Conservation (phyloP, 2,797 vertebrate genomes). For the Leuciscus waleckii region DNA sequence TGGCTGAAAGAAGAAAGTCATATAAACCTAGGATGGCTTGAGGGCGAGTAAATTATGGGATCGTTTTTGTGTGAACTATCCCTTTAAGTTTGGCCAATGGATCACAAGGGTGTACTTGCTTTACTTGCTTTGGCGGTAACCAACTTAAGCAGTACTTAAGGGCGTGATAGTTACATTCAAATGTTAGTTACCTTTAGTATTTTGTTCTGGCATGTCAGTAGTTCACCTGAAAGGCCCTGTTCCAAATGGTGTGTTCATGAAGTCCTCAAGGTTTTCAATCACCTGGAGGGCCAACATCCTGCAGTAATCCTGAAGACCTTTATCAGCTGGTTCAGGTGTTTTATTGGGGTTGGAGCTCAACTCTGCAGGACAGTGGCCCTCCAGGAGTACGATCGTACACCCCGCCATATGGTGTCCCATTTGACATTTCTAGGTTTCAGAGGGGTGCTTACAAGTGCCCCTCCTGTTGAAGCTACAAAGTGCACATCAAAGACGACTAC, state of each 20-base stretch:
- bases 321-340: neutral
- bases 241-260: neutral
- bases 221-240: neutral
- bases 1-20: too few species aligned
- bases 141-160: neutral
- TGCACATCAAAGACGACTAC: neutral
- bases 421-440: conserved; percentile 5
- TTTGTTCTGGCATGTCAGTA: neutral
- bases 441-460: neutral
- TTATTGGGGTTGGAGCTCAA: neutral
- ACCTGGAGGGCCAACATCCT: neutral
- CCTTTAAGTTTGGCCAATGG: neutral
- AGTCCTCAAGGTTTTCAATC: neutral
- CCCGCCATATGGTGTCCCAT: neutral
- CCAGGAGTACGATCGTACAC: neutral
- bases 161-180: neutral
- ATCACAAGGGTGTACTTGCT: neutral
- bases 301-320: neutral
- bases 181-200: neutral
- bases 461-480: neutral
- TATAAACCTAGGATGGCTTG: too few species aligned
- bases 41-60: too few species aligned
- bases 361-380: neutral
- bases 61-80: too few species aligned
- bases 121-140: neutral